A percentile compares a stretch with the other conserved stretches of the same genome.
These are phyloP conservation scores for Piprites chloris DNA, from an alignment of 2,113 vertebrate species.

Conservation along the genomic window DNA sequence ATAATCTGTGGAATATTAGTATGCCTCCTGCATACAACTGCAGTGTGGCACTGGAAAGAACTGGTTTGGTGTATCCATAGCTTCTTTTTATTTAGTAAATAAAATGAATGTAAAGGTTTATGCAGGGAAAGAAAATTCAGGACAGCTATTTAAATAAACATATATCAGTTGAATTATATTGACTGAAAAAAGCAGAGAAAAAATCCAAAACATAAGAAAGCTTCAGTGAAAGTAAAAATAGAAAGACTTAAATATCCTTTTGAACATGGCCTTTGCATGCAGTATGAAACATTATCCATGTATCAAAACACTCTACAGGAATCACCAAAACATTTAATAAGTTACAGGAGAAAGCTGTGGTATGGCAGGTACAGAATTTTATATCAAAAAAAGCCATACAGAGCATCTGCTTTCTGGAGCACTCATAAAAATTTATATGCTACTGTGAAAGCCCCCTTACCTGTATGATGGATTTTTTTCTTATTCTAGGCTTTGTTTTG, in stretches of 20 bases:
- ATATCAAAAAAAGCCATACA: not conserved
- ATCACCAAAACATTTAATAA: not conserved
- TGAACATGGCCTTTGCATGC: not conserved
- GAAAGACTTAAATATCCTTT: not conserved
- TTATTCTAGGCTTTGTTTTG: not conserved
- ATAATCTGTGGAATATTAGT: slow-evolving; percentile 15
- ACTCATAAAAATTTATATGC: not conserved
- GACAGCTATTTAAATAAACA: not conserved
- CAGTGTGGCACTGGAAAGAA: slow-evolving; percentile 22
- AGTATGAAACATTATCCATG: not conserved
- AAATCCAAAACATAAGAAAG: not conserved
- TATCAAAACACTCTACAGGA: not conserved
- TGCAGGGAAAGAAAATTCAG: not conserved
- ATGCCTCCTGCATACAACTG: slow-evolving; percentile 16
- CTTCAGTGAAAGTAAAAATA: not conserved
- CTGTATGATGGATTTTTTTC: not conserved
- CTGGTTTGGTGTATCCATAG: not conserved
- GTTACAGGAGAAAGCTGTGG: not conserved
- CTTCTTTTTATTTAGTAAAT: slow-evolving; percentile 12
- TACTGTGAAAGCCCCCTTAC: not conserved
- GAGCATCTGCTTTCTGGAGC: not conserved
- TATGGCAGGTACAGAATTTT: not conserved
- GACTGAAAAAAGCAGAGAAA: not conserved
- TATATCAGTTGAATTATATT: not conserved
- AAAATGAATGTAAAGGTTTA: not conserved